Evolutionary conservation across 2,888 invertebrate genomes (phyloP), one percentile per base, ranked within the genome.

Genomic region (Pyrocoelia pectoralis): DNA sequence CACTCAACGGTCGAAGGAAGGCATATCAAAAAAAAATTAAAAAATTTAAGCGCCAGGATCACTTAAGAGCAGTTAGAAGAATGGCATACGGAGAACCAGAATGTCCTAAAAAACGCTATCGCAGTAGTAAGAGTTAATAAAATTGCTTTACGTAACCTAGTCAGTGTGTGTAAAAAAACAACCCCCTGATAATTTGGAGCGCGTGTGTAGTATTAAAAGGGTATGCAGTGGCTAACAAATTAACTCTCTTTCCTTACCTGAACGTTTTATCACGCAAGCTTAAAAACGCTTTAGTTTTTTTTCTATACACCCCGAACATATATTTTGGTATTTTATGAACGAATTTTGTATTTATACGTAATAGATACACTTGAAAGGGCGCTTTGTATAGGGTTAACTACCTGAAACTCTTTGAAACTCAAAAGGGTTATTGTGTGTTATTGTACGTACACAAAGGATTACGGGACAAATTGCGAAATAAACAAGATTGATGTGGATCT

Each of bases 341-440:
- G 63, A 54, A 54, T 63, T 57, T 46, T 41, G 50, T 63, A 58
- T 64, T 64, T 64, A 64, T 59, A 53, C 55, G 64, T 56, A 59
- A 64, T 51, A 19, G 49, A 64, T 33, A 52, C 54, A 52, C 55
- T 59, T 51, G 56, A 58, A 56, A 48, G 56, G 67, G 52, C 50
- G 57, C 56, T 48, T 67, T 67, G 64, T 67, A 60, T 29, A 53
- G 58, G 53, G 67, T 67, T 67, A 67, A 67, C 67, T 65, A 67
- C 67, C 67, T 67, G 67, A 61, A 64, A 67, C 61, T 59, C 59
- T 62, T 62, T 59, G 19, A 50, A 60, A 13, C 29, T 56, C 43
- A 56, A 64, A 64, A 64, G 64, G 64, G 64, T 64, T 64, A 64
- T 64, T 64, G 58, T 63, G 28, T 53, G 38, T 57, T 58, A 58